Evolutionary conservation across 2,888 invertebrate species (phyloP).

Genomic region (Fissipunctia ypsillon): DNA sequence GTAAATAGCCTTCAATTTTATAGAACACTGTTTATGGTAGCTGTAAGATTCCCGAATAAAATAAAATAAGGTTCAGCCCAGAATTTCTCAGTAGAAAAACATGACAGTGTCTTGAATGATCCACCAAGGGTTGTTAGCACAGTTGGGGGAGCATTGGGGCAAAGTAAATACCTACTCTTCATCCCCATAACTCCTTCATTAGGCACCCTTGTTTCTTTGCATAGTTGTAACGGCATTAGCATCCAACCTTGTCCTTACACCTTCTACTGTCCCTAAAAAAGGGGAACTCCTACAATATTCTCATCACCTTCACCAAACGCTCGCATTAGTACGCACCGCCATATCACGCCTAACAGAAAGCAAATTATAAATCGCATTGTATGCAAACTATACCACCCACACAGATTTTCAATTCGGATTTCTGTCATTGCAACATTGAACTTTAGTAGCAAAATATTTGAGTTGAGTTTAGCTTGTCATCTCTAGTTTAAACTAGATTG

Average conservation of each 20-base stretch:
- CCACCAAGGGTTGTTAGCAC: background rate
- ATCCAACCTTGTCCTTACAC: background rate
- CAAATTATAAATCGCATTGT: conserved; percentile 62
- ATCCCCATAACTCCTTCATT: too few species aligned
- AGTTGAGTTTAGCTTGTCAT: conserved; percentile 3
- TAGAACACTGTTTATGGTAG: too few species aligned
- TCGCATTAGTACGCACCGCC: conserved; percentile 17
- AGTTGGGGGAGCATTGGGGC: too few species aligned
- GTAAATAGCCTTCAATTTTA: too few species aligned
- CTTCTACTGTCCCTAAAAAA: conserved; percentile 2
- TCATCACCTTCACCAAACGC: conserved; percentile 20
- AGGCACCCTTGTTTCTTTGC: background rate
- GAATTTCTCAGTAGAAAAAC: background rate
- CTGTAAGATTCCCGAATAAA: too few species aligned
- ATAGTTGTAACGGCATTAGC: background rate
- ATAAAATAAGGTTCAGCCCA: too few species aligned
- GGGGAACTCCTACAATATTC: conserved; percentile 20
- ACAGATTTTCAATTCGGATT: too few species aligned
- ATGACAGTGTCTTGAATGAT: background rate
- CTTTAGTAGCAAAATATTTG: background rate
- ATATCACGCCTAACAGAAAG: conserved; percentile 36
- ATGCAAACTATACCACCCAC: conserved; percentile 69
- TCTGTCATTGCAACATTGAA: conserved; percentile 8
- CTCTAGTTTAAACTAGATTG: background rate
- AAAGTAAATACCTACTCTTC: too few species aligned